Evolutionary conservation across 2,113 vertebrate species (phyloP), one percentile per base, ranked within the genome.

Genomic region (Takifugu flavidus): DNA sequence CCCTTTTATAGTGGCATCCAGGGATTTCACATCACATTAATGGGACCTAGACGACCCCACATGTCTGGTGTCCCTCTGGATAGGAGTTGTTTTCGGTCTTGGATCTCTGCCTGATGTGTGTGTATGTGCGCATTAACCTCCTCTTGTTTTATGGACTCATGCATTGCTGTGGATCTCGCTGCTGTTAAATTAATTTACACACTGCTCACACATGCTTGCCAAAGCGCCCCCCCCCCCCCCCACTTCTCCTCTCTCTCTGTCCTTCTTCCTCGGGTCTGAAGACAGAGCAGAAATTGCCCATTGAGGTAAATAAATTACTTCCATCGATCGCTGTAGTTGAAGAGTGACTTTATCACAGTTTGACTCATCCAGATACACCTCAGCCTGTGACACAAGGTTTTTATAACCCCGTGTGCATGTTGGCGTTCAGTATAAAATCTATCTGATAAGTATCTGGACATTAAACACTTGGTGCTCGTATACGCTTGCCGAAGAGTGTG

Each of bases 261-360:
- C 10, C 50, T 56, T 65, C 54, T 44, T 54, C 56, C 53, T 13
- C 57, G 63, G 66, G 71, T 80, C 76, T 76, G 77, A 82, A 87
- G 87, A 83, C 78, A 84, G 87, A 87, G 82, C 82, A 86, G 80
- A 87, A 83, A 86, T 88, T 88, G 88, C 84, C 77, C 77, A 49
- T 71, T 70, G 82, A 86, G 85, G 87, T 91, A 90, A 90, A 92
- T 91, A 90, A 91, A 91, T 90, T 83, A 91, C 91, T 90, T 91
- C 79, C 82, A 92, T 92, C 86, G 89, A 92, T 90, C 87, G 84
- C 76, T 65, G 81, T 79, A 84, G 88, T 89, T 88, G 88, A 81
- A 82, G 84, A 89, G 80, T 87, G 90, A 90, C 90, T 90, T 91
- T 91, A 91, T 91, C 89, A 70, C 79, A 77, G 79, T 89, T 87